These are phyloP conservation scores for Lacerta bilineata DNA, from an alignment of 2,797 vertebrate species.

Conservation along the genomic window DNA sequence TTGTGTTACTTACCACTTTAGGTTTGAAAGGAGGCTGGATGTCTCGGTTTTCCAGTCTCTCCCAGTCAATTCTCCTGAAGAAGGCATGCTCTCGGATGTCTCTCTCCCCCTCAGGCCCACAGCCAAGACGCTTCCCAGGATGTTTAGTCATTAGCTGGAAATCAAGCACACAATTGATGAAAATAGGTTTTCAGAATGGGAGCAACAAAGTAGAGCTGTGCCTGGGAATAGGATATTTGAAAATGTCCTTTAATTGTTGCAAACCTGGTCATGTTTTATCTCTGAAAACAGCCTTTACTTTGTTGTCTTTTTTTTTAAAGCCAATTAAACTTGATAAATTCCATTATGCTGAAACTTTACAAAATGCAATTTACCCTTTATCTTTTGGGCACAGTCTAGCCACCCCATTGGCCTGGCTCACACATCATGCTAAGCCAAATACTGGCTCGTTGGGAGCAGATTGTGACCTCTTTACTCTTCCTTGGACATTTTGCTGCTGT, in stretches of 20 bases:
- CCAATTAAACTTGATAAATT: slow-evolving; percentile 61
- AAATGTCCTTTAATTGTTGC: neutral
- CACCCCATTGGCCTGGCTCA: slow-evolving; percentile 14
- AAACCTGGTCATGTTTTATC: neutral
- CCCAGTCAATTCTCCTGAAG: slow-evolving; percentile 98
- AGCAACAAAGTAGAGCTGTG: neutral
- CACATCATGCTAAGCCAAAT: too few species aligned
- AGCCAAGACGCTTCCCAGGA: slow-evolving; percentile 94
- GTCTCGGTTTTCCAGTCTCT: slow-evolving; percentile 90
- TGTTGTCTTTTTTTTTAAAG: neutral
- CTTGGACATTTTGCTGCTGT: too few species aligned
- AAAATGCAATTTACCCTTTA: slow-evolving; percentile 1
- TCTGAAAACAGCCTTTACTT: slow-evolving; percentile 32
- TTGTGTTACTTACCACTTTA: slow-evolving; percentile 89
- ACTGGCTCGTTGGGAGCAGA: too few species aligned
- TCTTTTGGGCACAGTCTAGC: slow-evolving; percentile 51
- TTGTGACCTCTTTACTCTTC: too few species aligned
- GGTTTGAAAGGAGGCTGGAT: slow-evolving; percentile 98
- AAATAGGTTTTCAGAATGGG: neutral
- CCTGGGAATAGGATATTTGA: neutral
- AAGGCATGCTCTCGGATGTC: slow-evolving; percentile 94
- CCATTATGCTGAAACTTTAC: slow-evolving; percentile 39
- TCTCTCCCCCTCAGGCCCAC: slow-evolving; percentile 89
- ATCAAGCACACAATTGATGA: slow-evolving; percentile 19
- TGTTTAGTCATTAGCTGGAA: slow-evolving; percentile 95